Evolutionary conservation across 2,113 vertebrate genomes (phyloP).

Genomic region (Cryptotis parvus): DNA sequence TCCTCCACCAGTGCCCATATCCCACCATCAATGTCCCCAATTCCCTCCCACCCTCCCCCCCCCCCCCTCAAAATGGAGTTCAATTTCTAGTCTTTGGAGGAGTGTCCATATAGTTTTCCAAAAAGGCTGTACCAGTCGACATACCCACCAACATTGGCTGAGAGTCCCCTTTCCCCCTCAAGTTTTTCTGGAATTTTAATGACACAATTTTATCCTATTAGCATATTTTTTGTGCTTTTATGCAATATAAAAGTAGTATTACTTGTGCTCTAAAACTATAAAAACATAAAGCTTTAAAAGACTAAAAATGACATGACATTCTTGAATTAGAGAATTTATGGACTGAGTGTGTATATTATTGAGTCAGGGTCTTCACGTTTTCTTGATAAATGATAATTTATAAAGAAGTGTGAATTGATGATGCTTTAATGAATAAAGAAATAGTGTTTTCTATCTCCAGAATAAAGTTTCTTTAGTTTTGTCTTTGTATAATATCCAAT

Average conservation of each 20-base stretch:
- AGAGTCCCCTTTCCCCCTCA: no score
- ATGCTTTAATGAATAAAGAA: slow-evolving; percentile 62
- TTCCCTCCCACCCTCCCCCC: no score
- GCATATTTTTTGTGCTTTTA: not conserved
- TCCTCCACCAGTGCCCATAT: no score
- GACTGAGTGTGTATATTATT: not conserved
- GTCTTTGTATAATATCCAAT: slow-evolving; percentile 18
- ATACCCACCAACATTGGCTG: no score
- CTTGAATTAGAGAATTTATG: slow-evolving; percentile 38
- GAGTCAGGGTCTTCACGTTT: slow-evolving; percentile 28
- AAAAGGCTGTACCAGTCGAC: no score
- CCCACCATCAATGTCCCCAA: no score
- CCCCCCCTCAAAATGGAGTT: no score
- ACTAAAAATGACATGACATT: not conserved
- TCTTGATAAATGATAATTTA: not conserved
- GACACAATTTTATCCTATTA: not conserved
- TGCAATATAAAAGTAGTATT: not conserved
- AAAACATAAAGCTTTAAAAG: not conserved
- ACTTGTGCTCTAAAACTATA: not conserved
- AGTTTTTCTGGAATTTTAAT: no score
- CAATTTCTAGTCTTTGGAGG: no score
- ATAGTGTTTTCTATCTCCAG: slow-evolving; percentile 27
- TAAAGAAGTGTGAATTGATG: slow-evolving; percentile 19
- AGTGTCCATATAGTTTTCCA: no score
- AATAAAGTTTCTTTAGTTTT: slow-evolving; percentile 56